Conservation (phyloP, 2,888 invertebrate genomes). For the Tiphia femorata region DNA sequence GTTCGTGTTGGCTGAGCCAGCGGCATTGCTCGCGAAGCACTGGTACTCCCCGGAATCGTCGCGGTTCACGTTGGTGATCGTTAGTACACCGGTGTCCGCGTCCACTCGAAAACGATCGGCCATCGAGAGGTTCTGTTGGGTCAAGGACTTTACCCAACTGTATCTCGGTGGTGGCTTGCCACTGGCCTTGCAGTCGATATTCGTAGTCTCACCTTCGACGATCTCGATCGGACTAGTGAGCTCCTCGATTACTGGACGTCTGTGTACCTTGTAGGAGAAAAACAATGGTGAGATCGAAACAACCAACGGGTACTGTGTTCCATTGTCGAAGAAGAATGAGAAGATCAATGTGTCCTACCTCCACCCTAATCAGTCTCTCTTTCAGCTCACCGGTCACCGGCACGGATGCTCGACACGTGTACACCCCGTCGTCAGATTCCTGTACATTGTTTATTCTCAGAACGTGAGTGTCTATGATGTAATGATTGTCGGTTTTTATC, state of each 20-base stretch:
- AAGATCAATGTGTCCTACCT: slow-evolving; percentile 71
- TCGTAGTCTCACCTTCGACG: slow-evolving; percentile 84
- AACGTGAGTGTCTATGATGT: slow-evolving; percentile 81
- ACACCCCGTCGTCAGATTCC: slow-evolving; percentile 87
- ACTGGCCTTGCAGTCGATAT: slow-evolving; percentile 81
- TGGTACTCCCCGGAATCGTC: slow-evolving; percentile 86
- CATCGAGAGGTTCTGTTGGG: slow-evolving; percentile 79
- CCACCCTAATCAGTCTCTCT: slow-evolving; percentile 83
- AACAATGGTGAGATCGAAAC: not conserved
- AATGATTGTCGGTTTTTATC: slow-evolving; percentile 79
- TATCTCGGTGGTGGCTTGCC: slow-evolving; percentile 89
- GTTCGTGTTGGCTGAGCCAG: slow-evolving; percentile 79
- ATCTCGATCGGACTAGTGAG: slow-evolving; percentile 76
- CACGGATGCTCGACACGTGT: slow-evolving; percentile 90
- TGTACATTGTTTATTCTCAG: slow-evolving; percentile 82
- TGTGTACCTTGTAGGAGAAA: slow-evolving; percentile 74
- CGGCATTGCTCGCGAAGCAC: slow-evolving; percentile 85
- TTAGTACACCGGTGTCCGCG: slow-evolving; percentile 78
- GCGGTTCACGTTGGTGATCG: slow-evolving; percentile 80
- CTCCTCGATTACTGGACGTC: slow-evolving; percentile 80
- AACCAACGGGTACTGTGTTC: too few species aligned
- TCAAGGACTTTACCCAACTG: slow-evolving; percentile 84
- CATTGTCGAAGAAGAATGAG: too few species aligned
- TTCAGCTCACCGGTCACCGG: slow-evolving; percentile 83
- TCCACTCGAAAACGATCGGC: slow-evolving; percentile 80